phyloP scores from a whole-genome alignment of 2,113 vertebrate genomes.

The Hypomesus transpacificus region DNA sequence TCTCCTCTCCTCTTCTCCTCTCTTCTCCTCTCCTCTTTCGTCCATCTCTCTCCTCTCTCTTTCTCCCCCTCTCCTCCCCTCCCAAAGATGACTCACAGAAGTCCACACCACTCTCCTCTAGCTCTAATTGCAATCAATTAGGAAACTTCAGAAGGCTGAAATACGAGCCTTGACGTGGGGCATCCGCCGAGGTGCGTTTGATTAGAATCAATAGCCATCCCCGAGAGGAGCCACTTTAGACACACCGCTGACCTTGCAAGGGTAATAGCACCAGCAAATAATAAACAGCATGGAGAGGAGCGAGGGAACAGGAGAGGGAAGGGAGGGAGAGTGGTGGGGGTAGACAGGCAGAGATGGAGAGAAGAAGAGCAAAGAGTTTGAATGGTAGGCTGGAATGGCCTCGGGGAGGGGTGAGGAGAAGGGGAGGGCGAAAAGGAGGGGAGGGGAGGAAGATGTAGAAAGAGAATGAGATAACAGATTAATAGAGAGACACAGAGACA shows the following conservation, averaged over 20 bases:
- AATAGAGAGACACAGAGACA: neutral
- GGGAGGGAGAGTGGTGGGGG: too few relatives aligned
- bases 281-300: neutral
- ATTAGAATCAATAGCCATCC: constrained; percentile 40
- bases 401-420: neutral
- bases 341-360: neutral
- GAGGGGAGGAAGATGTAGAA: neutral
- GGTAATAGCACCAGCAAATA: constrained; percentile 18
- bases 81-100: neutral
- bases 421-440: neutral
- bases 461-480: neutral
- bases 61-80: too few relatives aligned
- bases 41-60: too few relatives aligned
- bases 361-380: neutral
- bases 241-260: constrained; percentile 30
- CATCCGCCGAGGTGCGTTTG: constrained; percentile 21
- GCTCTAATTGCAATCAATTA: constrained; percentile 43
- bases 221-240: constrained; percentile 15
- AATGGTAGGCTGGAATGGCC: neutral
- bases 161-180: constrained; percentile 26
- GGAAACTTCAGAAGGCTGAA: constrained; percentile 30
- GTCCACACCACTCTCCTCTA: neutral
- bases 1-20: too few relatives aligned
- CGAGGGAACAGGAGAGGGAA: neutral
- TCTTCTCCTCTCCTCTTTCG: too few relatives aligned